Base-by-base conservation (phyloP, 2,797 vertebrate genomes). In the Hylomyscus alleni region DNA sequence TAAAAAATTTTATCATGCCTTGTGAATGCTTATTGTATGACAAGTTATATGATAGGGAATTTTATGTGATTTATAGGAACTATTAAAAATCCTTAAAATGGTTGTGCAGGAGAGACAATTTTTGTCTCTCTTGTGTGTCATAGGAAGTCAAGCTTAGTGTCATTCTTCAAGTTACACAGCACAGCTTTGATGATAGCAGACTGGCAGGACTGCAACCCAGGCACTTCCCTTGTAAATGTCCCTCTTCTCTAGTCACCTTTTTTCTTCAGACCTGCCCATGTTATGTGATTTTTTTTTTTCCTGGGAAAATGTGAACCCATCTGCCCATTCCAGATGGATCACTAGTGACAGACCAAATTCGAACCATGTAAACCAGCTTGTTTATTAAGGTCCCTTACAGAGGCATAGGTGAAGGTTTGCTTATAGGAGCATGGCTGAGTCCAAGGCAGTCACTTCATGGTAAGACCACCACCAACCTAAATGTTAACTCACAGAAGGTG, bases 21-120 rank as follows among this genome's bases (percentile, higher is more conserved):
- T 91, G 75, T 85, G 52, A 94, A 69, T 77, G 22, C 26, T 95
- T 80, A 77, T 78, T 76, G 6, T 77, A 34, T 83, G 54, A 5
- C n/a, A 94, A 26, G 20, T 24, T 50, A 34, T 91, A 9, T 89
- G 50, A 31, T 90, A 81, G 60, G 24, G 89, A 69, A 34, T 84
- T 89, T 87, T 90, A 77, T 93, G 22, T 34, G 85, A 34, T 87
- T 77, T 90, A 52, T 60, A 72, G 52, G 93, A 88, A 50, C 67
- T 91, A 77, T 40, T 85, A 75, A 2, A 93, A 90, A 94, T 88
- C 44, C 9, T 86, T 93, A 62, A 44, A 85, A 52, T 6, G 85
- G 1, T 40, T 88, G 5, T 84, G 10, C 8, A 85, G 29, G 9
- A 15, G 22, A 76, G 58, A 22, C 8, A n/a, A 34, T 72, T 94